Evolutionary conservation across 2,797 vertebrate genomes (phyloP).

Genomic region (Chrosomus eos): DNA sequence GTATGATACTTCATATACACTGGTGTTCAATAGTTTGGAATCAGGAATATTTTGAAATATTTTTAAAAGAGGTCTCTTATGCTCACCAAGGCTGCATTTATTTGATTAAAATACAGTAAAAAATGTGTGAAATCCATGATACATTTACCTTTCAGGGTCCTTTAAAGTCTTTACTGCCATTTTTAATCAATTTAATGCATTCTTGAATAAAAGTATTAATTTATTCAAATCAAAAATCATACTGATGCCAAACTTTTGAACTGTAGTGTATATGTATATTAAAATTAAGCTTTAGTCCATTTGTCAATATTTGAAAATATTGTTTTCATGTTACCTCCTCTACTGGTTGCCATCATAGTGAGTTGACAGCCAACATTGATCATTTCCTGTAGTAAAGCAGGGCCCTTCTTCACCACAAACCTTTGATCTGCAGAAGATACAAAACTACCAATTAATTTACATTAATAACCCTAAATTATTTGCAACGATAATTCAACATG

Average conservation of each 20-base stretch:
- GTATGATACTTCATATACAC: neutral
- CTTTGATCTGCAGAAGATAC: slow-evolving; percentile 85
- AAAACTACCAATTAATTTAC: neutral
- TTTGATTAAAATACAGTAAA: neutral
- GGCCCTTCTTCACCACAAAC: slow-evolving; percentile 95
- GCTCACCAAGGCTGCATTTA: neutral
- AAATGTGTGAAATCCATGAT: too few relatives aligned
- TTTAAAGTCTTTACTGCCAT: neutral
- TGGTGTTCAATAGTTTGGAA: neutral
- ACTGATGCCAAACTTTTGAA: neutral
- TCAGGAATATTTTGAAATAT: neutral
- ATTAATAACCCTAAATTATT: neutral
- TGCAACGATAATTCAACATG: neutral
- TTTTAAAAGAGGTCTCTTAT: neutral
- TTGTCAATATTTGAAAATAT: neutral
- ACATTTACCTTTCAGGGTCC: neutral
- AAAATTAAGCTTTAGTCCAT: neutral
- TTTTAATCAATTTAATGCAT: neutral
- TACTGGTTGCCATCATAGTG: slow-evolving; percentile 97
- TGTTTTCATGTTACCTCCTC: slow-evolving; percentile 84
- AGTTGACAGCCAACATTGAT: slow-evolving; percentile 98
- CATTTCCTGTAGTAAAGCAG: slow-evolving; percentile 97
- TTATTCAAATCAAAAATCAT: neutral
- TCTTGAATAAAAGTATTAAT: neutral
- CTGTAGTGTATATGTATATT: neutral